These are phyloP conservation scores for Strix aluco DNA, from an alignment of 2,113 vertebrate genomes.

Conservation along the genomic window DNA sequence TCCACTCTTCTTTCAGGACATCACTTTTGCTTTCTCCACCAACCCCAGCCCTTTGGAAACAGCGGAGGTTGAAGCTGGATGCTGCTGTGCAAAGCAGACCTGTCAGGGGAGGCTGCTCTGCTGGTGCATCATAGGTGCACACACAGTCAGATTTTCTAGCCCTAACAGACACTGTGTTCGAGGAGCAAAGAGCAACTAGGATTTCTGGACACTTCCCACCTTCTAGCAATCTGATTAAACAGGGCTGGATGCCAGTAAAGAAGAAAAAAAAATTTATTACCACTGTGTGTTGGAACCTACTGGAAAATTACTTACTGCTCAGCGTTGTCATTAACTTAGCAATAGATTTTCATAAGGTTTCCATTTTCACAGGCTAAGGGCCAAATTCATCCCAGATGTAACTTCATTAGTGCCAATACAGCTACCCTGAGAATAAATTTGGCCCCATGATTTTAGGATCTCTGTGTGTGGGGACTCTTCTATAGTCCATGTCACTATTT, in stretches of 20 bases:
- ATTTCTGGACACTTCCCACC: not conserved
- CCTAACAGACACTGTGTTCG: not conserved
- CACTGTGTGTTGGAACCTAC: slow-evolving; percentile 6
- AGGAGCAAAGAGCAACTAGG: not conserved
- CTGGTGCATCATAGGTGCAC: not conserved
- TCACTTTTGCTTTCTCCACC: not conserved
- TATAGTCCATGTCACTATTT: not conserved
- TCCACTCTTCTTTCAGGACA: not conserved
- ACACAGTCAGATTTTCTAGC: not conserved
- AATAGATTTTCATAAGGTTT: slow-evolving; percentile 1
- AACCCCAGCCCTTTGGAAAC: not conserved
- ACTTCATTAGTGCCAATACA: not conserved
- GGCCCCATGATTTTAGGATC: not conserved
- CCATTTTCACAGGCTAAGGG: not conserved
- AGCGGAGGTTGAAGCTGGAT: not conserved
- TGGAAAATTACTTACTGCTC: slow-evolving; percentile 33
- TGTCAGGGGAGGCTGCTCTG: not conserved
- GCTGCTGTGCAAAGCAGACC: not conserved
- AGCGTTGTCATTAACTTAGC: slow-evolving; percentile 14
- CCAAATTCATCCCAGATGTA: slow-evolving; percentile 34
- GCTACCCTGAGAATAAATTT: not conserved
- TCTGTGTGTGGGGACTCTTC: not conserved
- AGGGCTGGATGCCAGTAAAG: not conserved
- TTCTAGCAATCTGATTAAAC: slow-evolving; percentile 9
- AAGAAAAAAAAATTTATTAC: slow-evolving; percentile 24